Evolutionary conservation across 2,797 vertebrate species (phyloP).

Genomic region (Halcyon badia): DNA sequence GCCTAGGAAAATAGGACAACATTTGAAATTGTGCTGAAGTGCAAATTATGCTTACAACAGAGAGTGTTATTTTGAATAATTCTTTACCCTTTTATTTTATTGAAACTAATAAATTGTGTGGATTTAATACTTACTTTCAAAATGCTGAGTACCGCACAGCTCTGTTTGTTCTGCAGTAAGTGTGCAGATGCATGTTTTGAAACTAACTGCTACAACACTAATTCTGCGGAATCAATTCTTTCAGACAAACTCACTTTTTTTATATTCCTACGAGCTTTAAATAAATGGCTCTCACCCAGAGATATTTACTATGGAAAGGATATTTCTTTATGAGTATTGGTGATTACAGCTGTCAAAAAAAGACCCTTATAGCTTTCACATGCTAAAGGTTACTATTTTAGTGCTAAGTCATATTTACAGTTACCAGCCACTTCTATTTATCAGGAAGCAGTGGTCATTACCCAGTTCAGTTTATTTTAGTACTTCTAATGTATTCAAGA

Average conservation of each 20-base stretch:
- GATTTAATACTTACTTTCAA: neutral
- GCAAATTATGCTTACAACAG: neutral
- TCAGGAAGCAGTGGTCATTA: neutral
- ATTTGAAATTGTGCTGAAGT: constrained; percentile 7
- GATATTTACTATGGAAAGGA: neutral
- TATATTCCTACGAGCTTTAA: neutral
- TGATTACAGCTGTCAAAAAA: constrained; percentile 33
- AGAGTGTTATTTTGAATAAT: neutral
- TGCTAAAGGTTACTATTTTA: constrained; percentile 39
- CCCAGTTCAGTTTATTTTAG: constrained; percentile 2
- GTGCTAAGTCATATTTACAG: neutral
- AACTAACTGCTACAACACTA: neutral
- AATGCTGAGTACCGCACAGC: neutral
- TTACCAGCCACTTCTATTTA: neutral
- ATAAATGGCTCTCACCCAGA: neutral
- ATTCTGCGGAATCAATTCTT: constrained; percentile 8
- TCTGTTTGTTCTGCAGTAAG: neutral
- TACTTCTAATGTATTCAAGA: neutral
- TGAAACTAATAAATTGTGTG: neutral
- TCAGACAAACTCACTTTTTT: neutral
- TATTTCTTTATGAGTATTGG: constrained; percentile 30
- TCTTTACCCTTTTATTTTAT: constrained; percentile 27
- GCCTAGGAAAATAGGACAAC: constrained; percentile 9
- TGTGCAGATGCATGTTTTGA: neutral
- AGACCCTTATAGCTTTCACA: neutral